Evolutionary conservation across 2,797 vertebrate genomes (phyloP).

Genomic region (Gila robusta): DNA sequence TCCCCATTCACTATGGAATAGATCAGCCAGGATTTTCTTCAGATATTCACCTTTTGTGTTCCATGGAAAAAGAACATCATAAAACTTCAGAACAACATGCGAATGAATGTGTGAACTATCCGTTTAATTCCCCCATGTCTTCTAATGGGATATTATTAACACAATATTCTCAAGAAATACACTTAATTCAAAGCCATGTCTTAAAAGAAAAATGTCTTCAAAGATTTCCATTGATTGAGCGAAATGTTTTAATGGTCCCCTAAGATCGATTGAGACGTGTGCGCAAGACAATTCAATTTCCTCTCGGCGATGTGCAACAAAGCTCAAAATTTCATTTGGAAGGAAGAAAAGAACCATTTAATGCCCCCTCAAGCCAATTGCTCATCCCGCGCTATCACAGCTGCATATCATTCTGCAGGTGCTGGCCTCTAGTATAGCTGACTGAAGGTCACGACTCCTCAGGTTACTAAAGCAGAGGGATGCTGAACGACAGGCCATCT

Average conservation of each 20-base stretch:
- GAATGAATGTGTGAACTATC: neutral
- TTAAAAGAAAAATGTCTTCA: conserved; percentile 6
- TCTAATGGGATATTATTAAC: conserved; percentile 10
- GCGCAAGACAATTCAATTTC: conserved; percentile 72
- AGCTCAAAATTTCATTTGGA: conserved; percentile 72
- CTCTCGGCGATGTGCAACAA: conserved; percentile 70
- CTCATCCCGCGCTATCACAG: conserved; percentile 53
- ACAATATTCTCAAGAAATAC: neutral
- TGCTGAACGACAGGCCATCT: conserved; percentile 61
- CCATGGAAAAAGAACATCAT: neutral
- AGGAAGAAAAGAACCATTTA: conserved; percentile 67
- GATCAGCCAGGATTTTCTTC: neutral
- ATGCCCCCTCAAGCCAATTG: conserved; percentile 58
- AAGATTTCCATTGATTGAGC: conserved; percentile 19
- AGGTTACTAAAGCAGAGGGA: conserved; percentile 55
- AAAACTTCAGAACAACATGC: neutral
- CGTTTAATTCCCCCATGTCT: neutral
- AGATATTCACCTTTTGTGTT: conserved; percentile 4
- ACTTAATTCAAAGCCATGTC: conserved; percentile 13
- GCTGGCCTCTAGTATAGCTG: conserved; percentile 38
- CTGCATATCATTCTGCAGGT: conserved; percentile 51
- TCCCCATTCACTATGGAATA: neutral
- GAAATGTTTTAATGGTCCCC: neutral
- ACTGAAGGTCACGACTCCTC: conserved; percentile 59
- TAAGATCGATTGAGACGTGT: conserved; percentile 48